These are phyloP conservation scores for Eurystomus gularis DNA, from an alignment of 2,113 vertebrate species.

Conservation along the genomic window DNA sequence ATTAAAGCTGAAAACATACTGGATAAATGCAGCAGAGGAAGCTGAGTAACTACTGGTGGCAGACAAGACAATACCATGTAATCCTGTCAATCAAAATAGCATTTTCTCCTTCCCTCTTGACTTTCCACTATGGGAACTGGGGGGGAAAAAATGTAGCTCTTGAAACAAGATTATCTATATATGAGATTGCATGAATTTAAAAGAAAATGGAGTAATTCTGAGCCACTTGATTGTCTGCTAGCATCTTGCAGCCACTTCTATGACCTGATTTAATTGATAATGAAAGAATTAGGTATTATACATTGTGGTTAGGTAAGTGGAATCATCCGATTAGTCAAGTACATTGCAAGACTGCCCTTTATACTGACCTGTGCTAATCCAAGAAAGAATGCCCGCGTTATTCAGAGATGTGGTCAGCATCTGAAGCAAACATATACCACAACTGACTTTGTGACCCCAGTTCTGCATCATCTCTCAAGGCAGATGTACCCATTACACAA, in stretches of 20 bases:
- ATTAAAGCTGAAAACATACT: not conserved
- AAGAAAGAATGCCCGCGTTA: slow-evolving; percentile 26
- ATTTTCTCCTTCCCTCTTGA: not conserved
- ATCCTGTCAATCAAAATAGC: not conserved
- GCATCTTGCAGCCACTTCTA: not conserved
- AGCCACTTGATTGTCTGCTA: not conserved
- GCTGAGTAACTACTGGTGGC: not conserved
- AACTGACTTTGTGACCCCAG: not conserved
- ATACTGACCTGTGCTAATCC: slow-evolving; percentile 30
- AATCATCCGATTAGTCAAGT: slow-evolving; percentile 46
- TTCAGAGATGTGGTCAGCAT: slow-evolving; percentile 36
- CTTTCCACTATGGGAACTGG: not conserved
- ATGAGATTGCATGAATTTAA: not conserved
- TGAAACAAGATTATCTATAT: not conserved
- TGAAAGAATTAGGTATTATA: slow-evolving; percentile 7
- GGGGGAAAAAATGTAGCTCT: not conserved
- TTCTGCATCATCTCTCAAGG: not conserved
- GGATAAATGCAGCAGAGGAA: not conserved
- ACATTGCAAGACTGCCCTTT: slow-evolving; percentile 1
- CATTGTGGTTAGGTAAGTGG: slow-evolving; percentile 29
- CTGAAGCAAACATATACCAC: not conserved
- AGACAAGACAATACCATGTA: not conserved
- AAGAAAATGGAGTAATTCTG: not conserved
- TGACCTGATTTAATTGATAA: slow-evolving; percentile 6
- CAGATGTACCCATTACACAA: not conserved